A percentile compares a stretch with the other conserved stretches of the same genome.
These are phyloP conservation scores for Limnephilus auricula DNA, from an alignment of 2,888 invertebrate genomes.

Conservation along the genomic window DNA sequence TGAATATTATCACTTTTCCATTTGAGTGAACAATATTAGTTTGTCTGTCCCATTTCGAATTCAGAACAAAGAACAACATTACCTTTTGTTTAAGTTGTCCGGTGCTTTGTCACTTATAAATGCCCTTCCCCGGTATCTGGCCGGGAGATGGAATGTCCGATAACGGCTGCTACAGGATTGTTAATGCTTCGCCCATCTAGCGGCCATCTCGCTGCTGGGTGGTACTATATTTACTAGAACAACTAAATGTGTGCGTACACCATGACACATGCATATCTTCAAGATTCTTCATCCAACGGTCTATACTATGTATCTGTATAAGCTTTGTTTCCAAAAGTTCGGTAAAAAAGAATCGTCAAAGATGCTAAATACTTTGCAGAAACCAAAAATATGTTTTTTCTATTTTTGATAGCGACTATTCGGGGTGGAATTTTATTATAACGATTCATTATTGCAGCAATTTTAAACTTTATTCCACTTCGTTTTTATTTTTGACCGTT, in stretches of 20 bases:
- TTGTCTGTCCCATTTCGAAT: neutral
- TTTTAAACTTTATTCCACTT: too few species aligned
- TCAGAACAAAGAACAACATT: slow-evolving; percentile 29
- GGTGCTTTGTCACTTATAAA: slow-evolving; percentile 11
- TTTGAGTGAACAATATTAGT: neutral
- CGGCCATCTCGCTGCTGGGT: slow-evolving; percentile 3
- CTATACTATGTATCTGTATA: neutral
- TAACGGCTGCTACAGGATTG: slow-evolving; percentile 27
- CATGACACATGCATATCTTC: neutral
- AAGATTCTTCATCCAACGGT: neutral
- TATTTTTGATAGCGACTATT: too few species aligned
- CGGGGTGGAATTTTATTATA: too few species aligned
- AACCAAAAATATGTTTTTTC: too few species aligned
- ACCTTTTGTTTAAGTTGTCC: neutral
- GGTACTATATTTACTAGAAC: slow-evolving; percentile 6
- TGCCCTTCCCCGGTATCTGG: slow-evolving; percentile 6
- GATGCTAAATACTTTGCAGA: too few species aligned
- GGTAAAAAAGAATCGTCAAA: neutral
- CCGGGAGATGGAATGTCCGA: slow-evolving; percentile 43
- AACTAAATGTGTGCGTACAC: neutral
- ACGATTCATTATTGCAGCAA: too few species aligned
- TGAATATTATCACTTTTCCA: slow-evolving; percentile 7
- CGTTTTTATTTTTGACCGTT: too few species aligned
- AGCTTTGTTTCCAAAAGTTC: neutral
- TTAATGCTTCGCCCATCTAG: slow-evolving; percentile 3